phyloP scores from a whole-genome alignment of 1,140 invertebrate genomes.

The Euborellia annulipes region DNA sequence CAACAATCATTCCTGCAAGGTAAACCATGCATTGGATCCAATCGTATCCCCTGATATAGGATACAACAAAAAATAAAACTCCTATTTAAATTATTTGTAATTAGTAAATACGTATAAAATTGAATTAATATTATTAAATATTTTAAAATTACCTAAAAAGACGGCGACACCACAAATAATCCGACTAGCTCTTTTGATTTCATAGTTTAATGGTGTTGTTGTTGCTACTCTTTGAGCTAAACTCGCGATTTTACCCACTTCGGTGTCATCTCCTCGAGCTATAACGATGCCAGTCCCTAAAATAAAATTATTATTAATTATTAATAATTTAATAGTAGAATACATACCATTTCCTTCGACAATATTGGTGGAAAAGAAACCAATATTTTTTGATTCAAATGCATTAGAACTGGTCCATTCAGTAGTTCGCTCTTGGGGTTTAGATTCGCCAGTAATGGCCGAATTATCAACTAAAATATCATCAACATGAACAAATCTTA shows the following conservation, averaged over 20 bases:
- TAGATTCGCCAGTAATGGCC: slow-evolving; percentile 56
- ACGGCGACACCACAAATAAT: slow-evolving; percentile 58
- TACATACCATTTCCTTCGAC: slow-evolving; percentile 42
- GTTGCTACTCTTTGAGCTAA: slow-evolving; percentile 54
- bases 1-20: slow-evolving; percentile 47
- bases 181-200: slow-evolving; percentile 66
- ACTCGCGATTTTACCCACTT: slow-evolving; percentile 72
- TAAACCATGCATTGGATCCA: background rate
- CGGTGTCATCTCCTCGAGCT: slow-evolving; percentile 60
- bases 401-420: slow-evolving; percentile 48
- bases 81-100: background rate
- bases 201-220: slow-evolving; percentile 59
- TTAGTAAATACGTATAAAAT: background rate
- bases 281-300: slow-evolving; percentile 58
- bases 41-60: background rate
- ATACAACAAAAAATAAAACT: background rate
- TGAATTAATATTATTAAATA: background rate
- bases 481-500: no score
- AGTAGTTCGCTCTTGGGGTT: slow-evolving; percentile 42
- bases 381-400: slow-evolving; percentile 57
- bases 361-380: slow-evolving; percentile 63
- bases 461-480: slow-evolving; percentile 34
- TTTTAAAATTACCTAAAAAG: slow-evolving; percentile 46
- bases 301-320: slow-evolving; percentile 1
- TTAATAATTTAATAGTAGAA: slow-evolving; percentile 1